Percentiles rank a stretch among this genome's conserved stretches.
phyloP scores from a whole-genome alignment of 2,888 invertebrate genomes.

The Ichneumoninae sp. region DNA sequence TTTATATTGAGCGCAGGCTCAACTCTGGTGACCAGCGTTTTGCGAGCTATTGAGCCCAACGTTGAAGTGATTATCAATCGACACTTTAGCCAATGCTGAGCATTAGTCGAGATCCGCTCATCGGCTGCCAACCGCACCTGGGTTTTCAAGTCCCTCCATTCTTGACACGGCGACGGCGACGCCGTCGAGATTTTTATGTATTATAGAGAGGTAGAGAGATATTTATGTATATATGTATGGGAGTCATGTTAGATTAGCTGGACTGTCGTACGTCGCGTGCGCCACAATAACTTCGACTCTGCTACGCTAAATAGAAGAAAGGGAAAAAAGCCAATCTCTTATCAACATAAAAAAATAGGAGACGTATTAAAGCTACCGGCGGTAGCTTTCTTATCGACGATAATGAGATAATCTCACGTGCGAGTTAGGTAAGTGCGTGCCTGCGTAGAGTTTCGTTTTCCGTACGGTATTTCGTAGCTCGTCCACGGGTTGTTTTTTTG shows the following conservation, averaged over 20 bases:
- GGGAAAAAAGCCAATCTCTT: not conserved
- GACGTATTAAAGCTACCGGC: not conserved
- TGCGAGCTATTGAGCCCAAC: too few species aligned
- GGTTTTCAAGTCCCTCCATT: too few species aligned
- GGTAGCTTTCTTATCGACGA: constrained; percentile 21
- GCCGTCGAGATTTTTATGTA: too few species aligned
- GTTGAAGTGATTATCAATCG: too few species aligned
- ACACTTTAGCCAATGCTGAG: too few species aligned
- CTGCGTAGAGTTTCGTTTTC: not conserved
- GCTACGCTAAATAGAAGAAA: not conserved
- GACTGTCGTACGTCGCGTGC: constrained; percentile 12
- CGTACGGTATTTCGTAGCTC: not conserved
- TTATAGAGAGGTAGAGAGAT: not conserved
- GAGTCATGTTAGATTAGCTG: not conserved
- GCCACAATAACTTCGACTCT: not conserved
- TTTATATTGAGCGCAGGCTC: too few species aligned
- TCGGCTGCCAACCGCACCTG: too few species aligned
- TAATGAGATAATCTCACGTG: constrained; percentile 22
- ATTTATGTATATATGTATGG: not conserved
- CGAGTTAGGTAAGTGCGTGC: constrained; percentile 35
- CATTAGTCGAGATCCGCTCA: too few species aligned
- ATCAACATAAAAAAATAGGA: constrained; percentile 14
- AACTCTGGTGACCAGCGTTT: too few species aligned
- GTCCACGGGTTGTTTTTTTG: not conserved
- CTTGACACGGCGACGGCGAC: too few species aligned